phyloP scores from a whole-genome alignment of 2,888 invertebrate species.

The Apodemia zela region DNA sequence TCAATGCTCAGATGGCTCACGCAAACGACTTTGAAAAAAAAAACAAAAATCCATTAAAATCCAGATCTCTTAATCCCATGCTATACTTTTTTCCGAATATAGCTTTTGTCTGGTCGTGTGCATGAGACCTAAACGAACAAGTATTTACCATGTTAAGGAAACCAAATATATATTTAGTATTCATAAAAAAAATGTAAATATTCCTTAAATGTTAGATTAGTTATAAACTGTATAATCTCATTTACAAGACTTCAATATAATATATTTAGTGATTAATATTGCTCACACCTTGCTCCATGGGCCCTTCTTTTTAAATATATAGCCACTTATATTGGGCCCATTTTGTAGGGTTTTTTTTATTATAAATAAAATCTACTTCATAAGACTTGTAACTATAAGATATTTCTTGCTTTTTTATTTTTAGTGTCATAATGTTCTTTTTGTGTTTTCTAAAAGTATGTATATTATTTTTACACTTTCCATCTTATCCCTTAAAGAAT shows the following conservation, averaged over 20 bases:
- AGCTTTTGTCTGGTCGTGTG: background rate
- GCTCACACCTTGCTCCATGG: conserved; percentile 8
- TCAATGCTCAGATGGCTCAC: background rate
- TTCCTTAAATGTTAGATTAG: background rate
- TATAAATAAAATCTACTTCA: background rate
- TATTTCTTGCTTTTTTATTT: background rate
- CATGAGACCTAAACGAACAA: background rate
- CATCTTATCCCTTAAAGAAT: too few relatives aligned
- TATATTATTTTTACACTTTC: background rate
- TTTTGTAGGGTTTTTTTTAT: background rate
- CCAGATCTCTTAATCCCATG: background rate
- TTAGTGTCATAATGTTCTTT: too few relatives aligned
- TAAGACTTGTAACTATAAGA: background rate
- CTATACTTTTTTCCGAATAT: background rate
- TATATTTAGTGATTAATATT: conserved; percentile 1
- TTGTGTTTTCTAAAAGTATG: background rate
- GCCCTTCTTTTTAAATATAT: background rate
- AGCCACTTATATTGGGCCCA: background rate
- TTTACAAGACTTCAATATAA: conserved; percentile 3
- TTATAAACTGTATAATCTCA: background rate
- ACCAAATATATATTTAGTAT: conserved; percentile 10
- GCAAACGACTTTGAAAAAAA: background rate
- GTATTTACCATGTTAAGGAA: background rate
- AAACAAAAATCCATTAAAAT: background rate
- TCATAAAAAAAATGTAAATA: background rate